A percentile compares a stretch with the other conserved stretches of the same genome.
Evolutionary conservation across 2,797 vertebrate species (phyloP).

Genomic region (Lophura swinhoii): DNA sequence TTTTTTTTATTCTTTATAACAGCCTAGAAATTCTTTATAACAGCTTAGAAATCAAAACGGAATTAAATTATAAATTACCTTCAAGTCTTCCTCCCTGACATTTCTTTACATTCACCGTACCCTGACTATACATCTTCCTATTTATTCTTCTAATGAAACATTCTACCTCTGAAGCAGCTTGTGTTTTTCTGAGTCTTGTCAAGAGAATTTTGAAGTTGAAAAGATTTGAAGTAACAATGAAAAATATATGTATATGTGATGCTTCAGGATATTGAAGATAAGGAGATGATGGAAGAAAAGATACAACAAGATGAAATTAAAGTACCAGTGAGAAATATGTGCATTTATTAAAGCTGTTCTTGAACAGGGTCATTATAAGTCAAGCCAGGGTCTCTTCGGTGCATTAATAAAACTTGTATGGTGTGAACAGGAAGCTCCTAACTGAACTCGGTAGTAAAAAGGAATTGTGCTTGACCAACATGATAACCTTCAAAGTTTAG

Average conservation of each 20-base stretch:
- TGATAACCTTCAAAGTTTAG: background rate
- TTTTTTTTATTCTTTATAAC: background rate
- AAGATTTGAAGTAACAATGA: constrained; percentile 10
- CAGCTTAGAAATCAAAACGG: background rate
- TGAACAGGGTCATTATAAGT: background rate
- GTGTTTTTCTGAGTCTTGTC: background rate
- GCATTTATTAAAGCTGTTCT: background rate
- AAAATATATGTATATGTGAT: background rate
- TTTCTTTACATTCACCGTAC: background rate
- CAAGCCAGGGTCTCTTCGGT: background rate
- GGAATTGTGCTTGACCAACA: background rate
- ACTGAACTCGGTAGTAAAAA: background rate
- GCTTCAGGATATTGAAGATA: background rate
- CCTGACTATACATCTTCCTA: background rate
- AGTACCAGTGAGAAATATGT: background rate
- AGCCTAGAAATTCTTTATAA: background rate
- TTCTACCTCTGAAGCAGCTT: background rate
- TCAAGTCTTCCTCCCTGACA: background rate
- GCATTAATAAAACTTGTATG: background rate
- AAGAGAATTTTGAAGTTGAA: background rate
- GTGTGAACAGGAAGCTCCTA: background rate
- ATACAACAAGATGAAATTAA: background rate
- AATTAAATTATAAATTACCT: background rate
- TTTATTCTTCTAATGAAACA: background rate
- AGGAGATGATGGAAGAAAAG: background rate